These are phyloP conservation scores for Clinocottus analis DNA, from an alignment of 2,113 vertebrate genomes.

Conservation along the genomic window DNA sequence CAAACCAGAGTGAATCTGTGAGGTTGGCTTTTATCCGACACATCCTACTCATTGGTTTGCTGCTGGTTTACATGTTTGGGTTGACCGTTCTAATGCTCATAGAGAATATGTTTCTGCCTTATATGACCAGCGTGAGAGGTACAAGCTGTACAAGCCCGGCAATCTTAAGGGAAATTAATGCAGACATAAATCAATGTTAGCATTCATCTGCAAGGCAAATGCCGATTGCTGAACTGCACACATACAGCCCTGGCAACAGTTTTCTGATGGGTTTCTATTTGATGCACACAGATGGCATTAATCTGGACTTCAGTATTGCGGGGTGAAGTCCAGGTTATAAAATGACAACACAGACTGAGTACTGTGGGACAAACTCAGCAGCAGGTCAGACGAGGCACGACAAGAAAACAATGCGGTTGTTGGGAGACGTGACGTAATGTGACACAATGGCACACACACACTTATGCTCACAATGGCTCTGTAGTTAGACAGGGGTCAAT, in stretches of 20 bases:
- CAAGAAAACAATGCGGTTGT: slow-evolving; percentile 62
- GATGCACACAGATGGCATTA: slow-evolving; percentile 8
- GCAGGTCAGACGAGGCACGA: slow-evolving; percentile 32
- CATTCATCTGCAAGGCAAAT: not conserved
- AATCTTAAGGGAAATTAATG: not conserved
- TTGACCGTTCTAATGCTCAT: not conserved
- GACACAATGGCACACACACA: slow-evolving; percentile 35
- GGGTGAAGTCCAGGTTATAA: slow-evolving; percentile 34
- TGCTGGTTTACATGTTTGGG: not conserved
- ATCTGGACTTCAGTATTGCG: not conserved
- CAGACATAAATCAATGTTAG: not conserved
- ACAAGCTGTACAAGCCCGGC: too few species aligned
- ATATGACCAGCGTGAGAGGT: not conserved
- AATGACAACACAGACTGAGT: slow-evolving; percentile 34
- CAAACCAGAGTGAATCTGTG: not conserved
- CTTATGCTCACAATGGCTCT: slow-evolving; percentile 35
- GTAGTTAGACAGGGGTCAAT: slow-evolving; percentile 46
- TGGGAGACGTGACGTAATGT: slow-evolving; percentile 56
- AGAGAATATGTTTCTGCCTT: not conserved
- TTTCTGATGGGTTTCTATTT: slow-evolving; percentile 8
- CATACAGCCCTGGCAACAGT: not conserved
- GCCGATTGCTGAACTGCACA: not conserved
- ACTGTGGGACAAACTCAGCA: slow-evolving; percentile 46
- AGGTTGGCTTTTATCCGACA: not conserved
- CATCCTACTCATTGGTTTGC: not conserved